phyloP scores from a whole-genome alignment of 1,140 invertebrate genomes.

The Brachionus plicatilis region DNA sequence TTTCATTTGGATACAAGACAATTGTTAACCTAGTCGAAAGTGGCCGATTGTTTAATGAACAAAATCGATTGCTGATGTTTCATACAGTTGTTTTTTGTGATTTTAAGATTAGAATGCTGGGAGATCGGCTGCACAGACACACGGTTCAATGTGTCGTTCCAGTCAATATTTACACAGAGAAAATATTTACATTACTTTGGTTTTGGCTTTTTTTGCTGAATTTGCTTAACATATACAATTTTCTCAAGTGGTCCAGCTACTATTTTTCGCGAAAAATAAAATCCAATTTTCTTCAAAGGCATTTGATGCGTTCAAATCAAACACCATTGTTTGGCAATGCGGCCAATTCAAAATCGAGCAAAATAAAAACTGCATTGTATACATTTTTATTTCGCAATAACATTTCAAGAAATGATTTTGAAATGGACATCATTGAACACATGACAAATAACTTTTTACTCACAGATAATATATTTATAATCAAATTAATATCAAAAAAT shows the following conservation, averaged over 20 bases:
- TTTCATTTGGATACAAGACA: conserved; percentile 7
- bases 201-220: conserved; percentile 50
- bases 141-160: conserved; percentile 58
- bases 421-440: conserved; percentile 20
- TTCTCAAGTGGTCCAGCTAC: neutral
- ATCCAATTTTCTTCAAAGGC: conserved; percentile 2
- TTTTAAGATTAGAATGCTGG: conserved; percentile 40
- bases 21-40: neutral
- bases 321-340: neutral
- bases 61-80: conserved; percentile 19
- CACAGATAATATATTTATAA: conserved; percentile 15
- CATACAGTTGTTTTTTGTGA: conserved; percentile 39
- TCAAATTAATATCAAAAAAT: conserved; percentile 11
- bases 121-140: conserved; percentile 49
- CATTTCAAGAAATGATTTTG: conserved; percentile 3
- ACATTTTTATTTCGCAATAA: conserved; percentile 10
- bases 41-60: neutral
- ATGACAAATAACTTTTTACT: conserved; percentile 14
- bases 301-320: conserved; percentile 2
- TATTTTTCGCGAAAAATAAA: conserved; percentile 10
- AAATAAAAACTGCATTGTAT: neutral
- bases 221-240: conserved; percentile 1
- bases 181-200: conserved; percentile 57
- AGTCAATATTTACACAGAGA: conserved; percentile 58
- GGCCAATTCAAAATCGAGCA: neutral